These are phyloP conservation scores for Stegophylla sp. DNA, from an alignment of 2,888 invertebrate genomes.

Conservation along the genomic window DNA sequence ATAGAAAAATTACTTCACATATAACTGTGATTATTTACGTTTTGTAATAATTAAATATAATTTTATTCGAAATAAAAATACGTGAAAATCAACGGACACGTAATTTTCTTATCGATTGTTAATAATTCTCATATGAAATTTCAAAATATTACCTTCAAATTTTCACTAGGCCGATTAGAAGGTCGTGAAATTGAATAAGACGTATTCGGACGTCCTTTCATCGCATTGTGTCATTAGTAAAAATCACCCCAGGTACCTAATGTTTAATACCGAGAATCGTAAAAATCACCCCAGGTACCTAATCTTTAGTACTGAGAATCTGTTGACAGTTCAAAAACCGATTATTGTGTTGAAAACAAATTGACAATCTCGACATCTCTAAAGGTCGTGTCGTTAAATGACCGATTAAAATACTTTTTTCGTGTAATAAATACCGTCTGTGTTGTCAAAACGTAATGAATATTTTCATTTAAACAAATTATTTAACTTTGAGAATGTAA, in stretches of 20 bases:
- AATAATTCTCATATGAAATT: not conserved
- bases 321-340: conserved; percentile 42
- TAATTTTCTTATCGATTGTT: not conserved
- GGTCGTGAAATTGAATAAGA: conserved; percentile 46
- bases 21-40: too few relatives aligned
- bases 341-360: conserved; percentile 37
- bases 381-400: conserved; percentile 35
- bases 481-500: not conserved
- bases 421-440: not conserved
- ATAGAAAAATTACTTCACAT: too few relatives aligned
- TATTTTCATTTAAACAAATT: not conserved
- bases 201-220: conserved; percentile 6
- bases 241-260: conserved; percentile 57
- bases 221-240: conserved; percentile 49
- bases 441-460: not conserved
- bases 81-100: not conserved
- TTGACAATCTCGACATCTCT: conserved; percentile 28
- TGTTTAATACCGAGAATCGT: conserved; percentile 29
- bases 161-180: conserved; percentile 18
- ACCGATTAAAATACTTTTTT: conserved; percentile 18
- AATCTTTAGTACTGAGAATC: conserved; percentile 33
- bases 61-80: too few relatives aligned
- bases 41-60: too few relatives aligned
- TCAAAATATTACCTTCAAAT: conserved; percentile 47
- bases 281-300: conserved; percentile 57